A percentile compares a stretch with the other conserved stretches of the same genome.
Conservation (phyloP, 1,140 invertebrate genomes). For the Idris sp. region DNA sequence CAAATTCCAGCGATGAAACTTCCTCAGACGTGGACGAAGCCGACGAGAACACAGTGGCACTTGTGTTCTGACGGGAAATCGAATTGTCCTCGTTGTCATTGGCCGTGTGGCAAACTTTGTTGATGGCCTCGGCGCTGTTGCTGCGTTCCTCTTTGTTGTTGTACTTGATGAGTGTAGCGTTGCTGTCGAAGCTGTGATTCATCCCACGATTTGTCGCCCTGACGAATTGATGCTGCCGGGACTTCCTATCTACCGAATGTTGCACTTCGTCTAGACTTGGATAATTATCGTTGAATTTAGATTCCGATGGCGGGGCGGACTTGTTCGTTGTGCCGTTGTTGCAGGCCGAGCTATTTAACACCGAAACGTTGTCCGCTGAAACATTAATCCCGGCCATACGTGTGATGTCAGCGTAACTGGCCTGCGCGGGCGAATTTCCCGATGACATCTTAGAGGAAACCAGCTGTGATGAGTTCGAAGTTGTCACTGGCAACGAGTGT, state of each 20-base stretch:
- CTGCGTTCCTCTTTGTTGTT: slow-evolving; percentile 68
- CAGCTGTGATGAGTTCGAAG: slow-evolving; percentile 75
- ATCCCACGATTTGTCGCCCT: slow-evolving; percentile 55
- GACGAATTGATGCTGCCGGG: slow-evolving; percentile 65
- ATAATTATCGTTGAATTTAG: slow-evolving; percentile 69
- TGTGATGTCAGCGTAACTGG: slow-evolving; percentile 87
- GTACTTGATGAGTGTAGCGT: slow-evolving; percentile 67
- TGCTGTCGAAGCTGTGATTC: slow-evolving; percentile 70
- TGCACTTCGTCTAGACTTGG: slow-evolving; percentile 75
- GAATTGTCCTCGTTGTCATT: slow-evolving; percentile 11
- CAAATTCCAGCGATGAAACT: slow-evolving; percentile 27
- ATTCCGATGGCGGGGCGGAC: slow-evolving; percentile 57
- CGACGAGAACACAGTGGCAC: slow-evolving; percentile 17
- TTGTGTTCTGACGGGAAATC: slow-evolving; percentile 9
- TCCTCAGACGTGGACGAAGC: slow-evolving; percentile 43
- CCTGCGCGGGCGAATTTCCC: slow-evolving; percentile 79
- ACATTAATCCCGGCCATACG: slow-evolving; percentile 79
- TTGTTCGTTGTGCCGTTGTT: slow-evolving; percentile 66
- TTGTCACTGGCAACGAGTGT: slow-evolving; percentile 84
- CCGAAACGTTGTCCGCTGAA: slow-evolving; percentile 65
- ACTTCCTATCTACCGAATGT: slow-evolving; percentile 69
- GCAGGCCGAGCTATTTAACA: slow-evolving; percentile 66
- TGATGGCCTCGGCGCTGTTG: slow-evolving; percentile 69
- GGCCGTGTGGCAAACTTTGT: slow-evolving; percentile 67
- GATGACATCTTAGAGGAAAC: slow-evolving; percentile 74